Evolutionary conservation across 2,797 vertebrate genomes (phyloP).

Genomic region (Coccyzus lansbergi): DNA sequence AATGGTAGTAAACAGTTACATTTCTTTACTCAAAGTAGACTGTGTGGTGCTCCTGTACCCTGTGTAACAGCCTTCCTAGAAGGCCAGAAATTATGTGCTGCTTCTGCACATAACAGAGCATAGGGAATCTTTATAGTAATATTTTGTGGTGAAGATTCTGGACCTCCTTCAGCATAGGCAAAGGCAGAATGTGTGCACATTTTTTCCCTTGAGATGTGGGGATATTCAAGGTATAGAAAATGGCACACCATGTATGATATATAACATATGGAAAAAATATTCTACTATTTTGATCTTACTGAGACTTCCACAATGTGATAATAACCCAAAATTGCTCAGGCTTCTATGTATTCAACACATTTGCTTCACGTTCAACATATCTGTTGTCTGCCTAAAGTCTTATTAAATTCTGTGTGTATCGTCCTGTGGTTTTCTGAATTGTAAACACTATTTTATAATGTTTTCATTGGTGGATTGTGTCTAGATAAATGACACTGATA

Average conservation of each 20-base stretch:
- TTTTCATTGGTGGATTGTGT: background rate
- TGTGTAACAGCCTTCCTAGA: background rate
- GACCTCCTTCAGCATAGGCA: background rate
- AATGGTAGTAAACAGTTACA: background rate
- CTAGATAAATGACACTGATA: background rate
- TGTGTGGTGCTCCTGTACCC: background rate
- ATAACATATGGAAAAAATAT: background rate
- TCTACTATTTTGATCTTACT: background rate
- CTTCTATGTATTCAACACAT: background rate
- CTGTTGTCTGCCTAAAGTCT: background rate
- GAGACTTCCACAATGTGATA: background rate
- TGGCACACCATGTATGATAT: background rate
- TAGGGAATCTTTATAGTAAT: background rate
- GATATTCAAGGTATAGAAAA: background rate
- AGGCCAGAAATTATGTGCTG: background rate
- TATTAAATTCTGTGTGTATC: background rate
- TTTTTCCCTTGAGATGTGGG: background rate
- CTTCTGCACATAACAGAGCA: accelerated
- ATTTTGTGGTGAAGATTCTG: background rate
- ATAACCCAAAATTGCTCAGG: background rate
- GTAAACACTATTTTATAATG: background rate
- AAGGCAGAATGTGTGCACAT: background rate
- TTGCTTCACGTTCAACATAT: background rate
- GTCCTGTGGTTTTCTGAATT: background rate
- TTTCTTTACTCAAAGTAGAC: background rate